Conservation (phyloP, 2,888 invertebrate species). For the Parnassius apollo region DNA sequence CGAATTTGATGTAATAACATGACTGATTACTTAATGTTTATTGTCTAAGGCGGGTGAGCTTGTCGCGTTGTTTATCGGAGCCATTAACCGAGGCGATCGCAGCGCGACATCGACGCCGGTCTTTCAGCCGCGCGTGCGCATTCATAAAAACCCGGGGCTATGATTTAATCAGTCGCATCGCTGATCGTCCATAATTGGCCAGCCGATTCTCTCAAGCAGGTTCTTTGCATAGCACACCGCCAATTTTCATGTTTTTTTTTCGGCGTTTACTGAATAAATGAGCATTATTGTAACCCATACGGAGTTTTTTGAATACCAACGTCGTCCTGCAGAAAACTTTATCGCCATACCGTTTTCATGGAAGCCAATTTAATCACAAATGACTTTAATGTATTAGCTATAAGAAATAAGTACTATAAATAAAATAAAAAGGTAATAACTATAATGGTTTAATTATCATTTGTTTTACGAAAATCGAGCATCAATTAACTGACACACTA, state of each 20-base stretch:
- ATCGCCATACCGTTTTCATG: not conserved
- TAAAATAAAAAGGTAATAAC: too few relatives aligned
- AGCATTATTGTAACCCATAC: slow-evolving; percentile 19
- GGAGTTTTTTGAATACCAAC: slow-evolving; percentile 21
- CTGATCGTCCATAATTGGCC: slow-evolving; percentile 18
- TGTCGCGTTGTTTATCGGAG: slow-evolving; percentile 11
- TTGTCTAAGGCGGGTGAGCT: not conserved
- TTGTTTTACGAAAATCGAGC: too few relatives aligned
- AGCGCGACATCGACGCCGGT: not conserved
- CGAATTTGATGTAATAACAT: too few relatives aligned
- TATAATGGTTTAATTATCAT: too few relatives aligned
- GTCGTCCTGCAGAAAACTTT: slow-evolving; percentile 1
- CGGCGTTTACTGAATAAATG: slow-evolving; percentile 20
- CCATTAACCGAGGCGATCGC: slow-evolving; percentile 6
- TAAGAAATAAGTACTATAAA: too few relatives aligned
- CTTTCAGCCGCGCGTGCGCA: slow-evolving; percentile 20
- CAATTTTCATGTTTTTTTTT: slow-evolving; percentile 9
- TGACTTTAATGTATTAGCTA: too few relatives aligned
- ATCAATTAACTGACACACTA: too few relatives aligned
- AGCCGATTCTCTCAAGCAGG: slow-evolving; percentile 22
- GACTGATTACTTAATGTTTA: not conserved
- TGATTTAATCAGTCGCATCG: slow-evolving; percentile 27
- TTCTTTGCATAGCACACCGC: slow-evolving; percentile 15
- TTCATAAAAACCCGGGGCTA: slow-evolving; percentile 23
- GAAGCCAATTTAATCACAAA: too few relatives aligned